Evolutionary conservation across 2,888 invertebrate genomes (phyloP), one percentile per base, ranked within the genome.

Genomic region (Tanytarsus gracilentus): DNA sequence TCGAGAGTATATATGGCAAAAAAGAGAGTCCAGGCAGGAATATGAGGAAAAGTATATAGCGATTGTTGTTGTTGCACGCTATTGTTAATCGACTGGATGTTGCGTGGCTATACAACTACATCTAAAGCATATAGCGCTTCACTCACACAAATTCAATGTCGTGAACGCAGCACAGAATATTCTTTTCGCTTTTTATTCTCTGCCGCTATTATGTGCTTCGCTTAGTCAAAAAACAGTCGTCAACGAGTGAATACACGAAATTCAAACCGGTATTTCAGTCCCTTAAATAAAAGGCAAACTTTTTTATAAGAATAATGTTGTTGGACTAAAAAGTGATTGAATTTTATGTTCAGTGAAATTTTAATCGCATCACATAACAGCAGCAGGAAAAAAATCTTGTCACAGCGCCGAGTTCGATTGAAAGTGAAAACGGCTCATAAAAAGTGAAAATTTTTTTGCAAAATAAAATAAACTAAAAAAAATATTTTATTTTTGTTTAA

Each of bases 161-260:
- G n/a, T n/a, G 23, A 44, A 44, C 3, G 5, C 18, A 7, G 9
- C n/a, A 40, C n/a, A 40, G 21, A 44, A 44, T 23, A 44, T 44
- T 55, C 26, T 55, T 23, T 55, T 26, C 39, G 36, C 55, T 36
- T 27, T 55, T 55, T 26, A 40, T 55, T 55, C 55, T 55, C 40
- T 55, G 55, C 40, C 40, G 40, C 55, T 55, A 53, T 40, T 55
- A 55, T 55, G 18, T 55, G 39, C 18, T 16, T 29, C 40, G 33
- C 21, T 55, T 39, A 55, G 55, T 55, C 55, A 55, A 55, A 55
- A 55, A 55, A 55, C 55, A 55, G 40, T 40, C 55, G 55, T 26
- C 55, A 33, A 55, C 39, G 55, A 55, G 55, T 55, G 55, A 55
- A 55, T 55, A 55, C 55, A 55, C 55, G 55, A 39, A 36, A 21